Percentiles rank a stretch among this genome's conserved stretches.
phyloP scores from a whole-genome alignment of 2,797 vertebrate genomes.

The Pseudomugil tenellus region DNA sequence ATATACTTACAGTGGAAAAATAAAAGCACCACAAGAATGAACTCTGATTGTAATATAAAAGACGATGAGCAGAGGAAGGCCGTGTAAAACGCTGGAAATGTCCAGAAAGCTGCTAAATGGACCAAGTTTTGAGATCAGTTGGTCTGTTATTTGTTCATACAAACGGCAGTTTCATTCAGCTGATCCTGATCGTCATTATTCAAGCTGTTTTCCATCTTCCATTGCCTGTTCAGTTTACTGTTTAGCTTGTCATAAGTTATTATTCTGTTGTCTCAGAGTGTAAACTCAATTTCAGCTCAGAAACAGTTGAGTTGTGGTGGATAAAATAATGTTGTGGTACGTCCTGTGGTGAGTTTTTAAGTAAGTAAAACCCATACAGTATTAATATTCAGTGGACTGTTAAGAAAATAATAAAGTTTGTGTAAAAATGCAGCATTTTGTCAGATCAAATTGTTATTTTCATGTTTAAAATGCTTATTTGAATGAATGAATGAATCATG shows the following conservation, averaged over 20 bases:
- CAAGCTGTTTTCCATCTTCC: background rate
- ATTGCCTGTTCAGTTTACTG: constrained; percentile 3
- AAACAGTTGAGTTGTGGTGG: constrained; percentile 7
- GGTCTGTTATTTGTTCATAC: constrained; percentile 12
- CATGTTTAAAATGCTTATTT: constrained; percentile 17
- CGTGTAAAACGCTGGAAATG: background rate
- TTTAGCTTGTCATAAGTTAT: constrained; percentile 19
- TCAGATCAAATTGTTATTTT: constrained; percentile 31
- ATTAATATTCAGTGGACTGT: constrained; percentile 24
- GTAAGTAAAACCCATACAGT: constrained; percentile 9
- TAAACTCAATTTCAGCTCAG: constrained; percentile 13
- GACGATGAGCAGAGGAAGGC: constrained; percentile 2
- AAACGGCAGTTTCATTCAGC: background rate
- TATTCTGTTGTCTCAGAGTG: constrained; percentile 25
- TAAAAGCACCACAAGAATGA: background rate
- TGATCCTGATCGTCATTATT: background rate
- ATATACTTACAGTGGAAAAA: background rate
- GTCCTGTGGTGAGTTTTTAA: constrained; percentile 25
- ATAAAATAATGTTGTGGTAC: constrained; percentile 29
- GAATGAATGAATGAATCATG: constrained; percentile 18
- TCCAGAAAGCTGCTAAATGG: background rate
- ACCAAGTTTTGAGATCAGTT: constrained; percentile 9
- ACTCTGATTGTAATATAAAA: background rate
- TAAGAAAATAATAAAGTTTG: background rate
- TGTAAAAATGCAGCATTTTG: constrained; percentile 20